Evolutionary conservation across 2,113 vertebrate genomes (phyloP), one percentile per base, ranked within the genome.

Genomic region (Catharus minimus): DNA sequence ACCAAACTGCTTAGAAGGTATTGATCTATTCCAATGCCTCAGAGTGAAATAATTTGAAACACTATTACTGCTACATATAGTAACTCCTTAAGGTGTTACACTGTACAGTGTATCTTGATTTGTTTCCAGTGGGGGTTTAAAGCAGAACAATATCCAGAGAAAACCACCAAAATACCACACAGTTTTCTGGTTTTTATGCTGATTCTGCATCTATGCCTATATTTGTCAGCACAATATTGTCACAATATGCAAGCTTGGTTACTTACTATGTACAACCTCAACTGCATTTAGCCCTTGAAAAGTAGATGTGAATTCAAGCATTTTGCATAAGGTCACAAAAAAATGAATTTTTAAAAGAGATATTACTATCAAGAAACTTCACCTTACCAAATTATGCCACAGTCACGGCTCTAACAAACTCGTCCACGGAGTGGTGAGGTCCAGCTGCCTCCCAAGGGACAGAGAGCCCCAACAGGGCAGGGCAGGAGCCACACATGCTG

Each of bases 61-160:
- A 73, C 10, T 8, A 57, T n/a, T 21, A 41, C 6, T 44, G 2
- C 15, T n/a, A 3, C 1, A 28, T 0, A 0, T 1, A 32, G 19
- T 19, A 9, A 12, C 21, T 66, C 41, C 58, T 65, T 75, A 16
- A 75, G 21, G 14, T 33, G 6, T 22, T 64, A 17, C 9, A 39
- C 32, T 44, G 5, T 13, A 21, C 30, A 43, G 38, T 18, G 38
- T 6, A 60, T 18, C 23, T 57, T 66, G 7, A 11, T 65, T 61
- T 60, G 3, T 30, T 78, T 67, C 38, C 18, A 83, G 2, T 5
- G 5, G 4, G 10, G 50, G 5, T 46, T 52, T 39, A 47, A 11
- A 24, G 12, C 6, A 80, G 14, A 65, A 28, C 2, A 8, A 36
- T 2, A 49, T 5, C 3, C 22, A 61, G 33, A 74, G 8, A 68